Evolutionary conservation across 2,888 invertebrate species (phyloP), one percentile per base, ranked within the genome.

Genomic region (Apodemia mormo): DNA sequence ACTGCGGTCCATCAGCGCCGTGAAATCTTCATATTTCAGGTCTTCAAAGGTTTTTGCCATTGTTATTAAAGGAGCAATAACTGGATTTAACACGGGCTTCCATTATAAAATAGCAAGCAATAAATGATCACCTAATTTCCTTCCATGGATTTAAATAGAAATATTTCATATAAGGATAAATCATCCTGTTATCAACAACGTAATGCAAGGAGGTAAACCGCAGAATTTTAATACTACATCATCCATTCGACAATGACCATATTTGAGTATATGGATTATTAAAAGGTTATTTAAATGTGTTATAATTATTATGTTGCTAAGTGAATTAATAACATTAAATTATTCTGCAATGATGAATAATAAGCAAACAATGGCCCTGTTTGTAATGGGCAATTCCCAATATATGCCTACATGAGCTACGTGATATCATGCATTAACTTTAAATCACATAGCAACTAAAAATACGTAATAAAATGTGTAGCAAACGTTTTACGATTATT

Each of bases 1-100:
- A 64, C 64, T 64, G 64, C 64, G 64, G 29, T 64, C 64, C 64
- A 64, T 64, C 64, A 64, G 64, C 64, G 64, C 64, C 64, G 33
- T 64, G 37, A 64, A 64, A 30, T 64, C 64, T 29, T 22, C 64
- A 30, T 64, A 64, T 64, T 64, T 64, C 29, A 64, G 33, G 9
- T 64, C 64, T 12, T 64, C 64, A 64, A 64, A 29, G 30, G 64
- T 64, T 30, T 9, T 9, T 14, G 64, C 33, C 64, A 33, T 64
- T 64, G 30, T 64, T 64, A 64, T 9, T 64, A 30, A 29, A 33
- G 64, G 30, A 64, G 30, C 14, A 64, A 64, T 54, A 54, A n/a
- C n/a, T 54, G 12, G 54, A 22, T 54, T 43, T 43, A 22, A 1
- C 54, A 54, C 54, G 54, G n/a, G 6, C 54, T 54, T 54, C 22